phyloP scores from a whole-genome alignment of 2,113 vertebrate species.

The Menura novaehollandiae region DNA sequence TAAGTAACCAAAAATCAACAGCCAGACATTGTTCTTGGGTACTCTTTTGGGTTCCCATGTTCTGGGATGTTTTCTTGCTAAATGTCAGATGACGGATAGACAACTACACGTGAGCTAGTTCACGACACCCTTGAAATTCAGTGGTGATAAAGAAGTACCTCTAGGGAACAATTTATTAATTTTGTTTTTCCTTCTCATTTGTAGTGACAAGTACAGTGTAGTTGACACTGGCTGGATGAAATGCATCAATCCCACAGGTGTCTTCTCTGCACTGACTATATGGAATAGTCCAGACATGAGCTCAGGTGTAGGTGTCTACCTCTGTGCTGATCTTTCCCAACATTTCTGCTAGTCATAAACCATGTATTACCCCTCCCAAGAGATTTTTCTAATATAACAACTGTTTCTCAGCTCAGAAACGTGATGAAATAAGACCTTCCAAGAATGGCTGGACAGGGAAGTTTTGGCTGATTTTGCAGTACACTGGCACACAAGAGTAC shows the following conservation, averaged over 20 bases:
- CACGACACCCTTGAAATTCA: not conserved
- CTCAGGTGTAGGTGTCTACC: not conserved
- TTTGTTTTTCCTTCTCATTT: not conserved
- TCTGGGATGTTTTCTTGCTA: not conserved
- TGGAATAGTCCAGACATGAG: not conserved
- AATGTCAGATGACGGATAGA: not conserved
- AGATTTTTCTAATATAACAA: not conserved
- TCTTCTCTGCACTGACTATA: not conserved
- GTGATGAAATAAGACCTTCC: not conserved
- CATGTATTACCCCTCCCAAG: not conserved
- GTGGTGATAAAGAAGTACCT: not conserved
- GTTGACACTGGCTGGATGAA: not conserved
- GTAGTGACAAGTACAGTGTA: too few species aligned
- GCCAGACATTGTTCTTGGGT: not conserved
- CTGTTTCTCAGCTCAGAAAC: not conserved
- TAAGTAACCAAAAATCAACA: not conserved
- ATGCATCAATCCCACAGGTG: not conserved
- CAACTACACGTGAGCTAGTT: not conserved
- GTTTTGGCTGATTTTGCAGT: not conserved
- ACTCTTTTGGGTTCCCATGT: not conserved
- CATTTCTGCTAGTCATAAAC: not conserved
- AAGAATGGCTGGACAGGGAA: not conserved
- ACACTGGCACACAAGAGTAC: rapidly evolving
- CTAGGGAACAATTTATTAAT: not conserved
- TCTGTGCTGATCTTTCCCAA: not conserved